Percentiles rank a stretch among this genome's conserved stretches.
These are phyloP conservation scores for Meriones psammophilus DNA, from an alignment of 2,797 vertebrate species.

Conservation along the genomic window DNA sequence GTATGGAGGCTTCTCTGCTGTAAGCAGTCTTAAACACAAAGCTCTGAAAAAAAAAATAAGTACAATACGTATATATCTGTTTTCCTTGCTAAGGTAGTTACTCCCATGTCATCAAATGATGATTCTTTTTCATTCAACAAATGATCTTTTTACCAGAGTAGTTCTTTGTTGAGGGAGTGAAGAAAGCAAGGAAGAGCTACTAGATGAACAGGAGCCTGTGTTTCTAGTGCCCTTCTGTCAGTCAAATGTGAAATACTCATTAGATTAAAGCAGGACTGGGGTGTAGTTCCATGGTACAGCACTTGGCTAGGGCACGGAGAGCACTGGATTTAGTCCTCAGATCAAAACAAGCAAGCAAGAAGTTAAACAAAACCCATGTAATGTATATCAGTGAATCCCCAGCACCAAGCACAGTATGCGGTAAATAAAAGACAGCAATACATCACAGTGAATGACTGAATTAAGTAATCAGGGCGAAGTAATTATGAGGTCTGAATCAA, in stretches of 20 bases:
- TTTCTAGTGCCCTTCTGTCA: not conserved
- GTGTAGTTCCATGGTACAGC: not conserved
- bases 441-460: not conserved
- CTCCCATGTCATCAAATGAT: not conserved
- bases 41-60: not conserved
- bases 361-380: not conserved
- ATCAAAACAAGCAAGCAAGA: not conserved
- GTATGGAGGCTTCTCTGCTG: not conserved
- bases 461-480: constrained; percentile 3
- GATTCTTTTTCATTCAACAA: constrained; percentile 22
- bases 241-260: not conserved
- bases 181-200: not conserved
- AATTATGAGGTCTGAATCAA: not conserved
- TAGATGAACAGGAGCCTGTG: not conserved
- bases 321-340: not conserved
- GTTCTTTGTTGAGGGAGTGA: not conserved
- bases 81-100: constrained; percentile 9
- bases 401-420: not conserved
- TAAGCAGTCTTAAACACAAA: not conserved
- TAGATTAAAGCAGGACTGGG: not conserved
- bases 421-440: not conserved
- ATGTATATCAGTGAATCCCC: not conserved
- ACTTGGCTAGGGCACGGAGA: not conserved
- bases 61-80: not conserved
- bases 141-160: constrained; percentile 1